These are phyloP conservation scores for Leptopilina boulardi DNA, from an alignment of 1,140 invertebrate species.

Conservation along the genomic window DNA sequence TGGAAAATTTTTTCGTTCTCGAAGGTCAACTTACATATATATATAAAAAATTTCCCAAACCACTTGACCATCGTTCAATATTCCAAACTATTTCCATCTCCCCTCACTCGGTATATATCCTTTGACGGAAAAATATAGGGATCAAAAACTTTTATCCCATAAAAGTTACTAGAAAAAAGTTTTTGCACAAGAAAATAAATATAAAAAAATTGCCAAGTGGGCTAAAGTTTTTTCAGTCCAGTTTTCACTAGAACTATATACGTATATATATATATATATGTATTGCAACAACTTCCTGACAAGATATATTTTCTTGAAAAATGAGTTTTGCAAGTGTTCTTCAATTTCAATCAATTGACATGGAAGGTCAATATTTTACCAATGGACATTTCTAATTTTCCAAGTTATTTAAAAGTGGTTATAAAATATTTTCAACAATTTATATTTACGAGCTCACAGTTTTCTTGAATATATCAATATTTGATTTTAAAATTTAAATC, in stretches of 20 bases:
- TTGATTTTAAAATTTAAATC: too few relatives aligned
- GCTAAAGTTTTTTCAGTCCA: constrained; percentile 53
- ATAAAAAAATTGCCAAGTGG: constrained; percentile 18
- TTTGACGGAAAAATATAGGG: not conserved
- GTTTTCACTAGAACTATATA: constrained; percentile 68
- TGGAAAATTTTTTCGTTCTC: not conserved
- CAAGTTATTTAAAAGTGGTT: constrained; percentile 11
- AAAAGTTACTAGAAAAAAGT: not conserved
- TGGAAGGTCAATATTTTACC: not conserved
- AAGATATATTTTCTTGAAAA: not conserved
- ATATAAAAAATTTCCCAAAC: not conserved
- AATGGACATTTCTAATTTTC: not conserved
- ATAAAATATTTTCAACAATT: constrained; percentile 9
- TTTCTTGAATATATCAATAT: too few relatives aligned
- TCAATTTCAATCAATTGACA: constrained; percentile 22
- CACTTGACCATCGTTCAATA: constrained; percentile 22
- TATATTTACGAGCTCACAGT: too few relatives aligned
- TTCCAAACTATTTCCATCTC: not conserved
- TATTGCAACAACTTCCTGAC: not conserved
- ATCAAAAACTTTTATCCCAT: not conserved
- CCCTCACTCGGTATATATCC: not conserved
- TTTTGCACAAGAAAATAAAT: constrained; percentile 24
- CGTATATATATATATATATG: too few relatives aligned
- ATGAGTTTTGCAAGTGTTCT: not conserved
- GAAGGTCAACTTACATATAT: constrained; percentile 3